A percentile compares a stretch with the other conserved stretches of the same genome.
phyloP scores from a whole-genome alignment of 2,888 invertebrate genomes.

The Orthosia incerta region DNA sequence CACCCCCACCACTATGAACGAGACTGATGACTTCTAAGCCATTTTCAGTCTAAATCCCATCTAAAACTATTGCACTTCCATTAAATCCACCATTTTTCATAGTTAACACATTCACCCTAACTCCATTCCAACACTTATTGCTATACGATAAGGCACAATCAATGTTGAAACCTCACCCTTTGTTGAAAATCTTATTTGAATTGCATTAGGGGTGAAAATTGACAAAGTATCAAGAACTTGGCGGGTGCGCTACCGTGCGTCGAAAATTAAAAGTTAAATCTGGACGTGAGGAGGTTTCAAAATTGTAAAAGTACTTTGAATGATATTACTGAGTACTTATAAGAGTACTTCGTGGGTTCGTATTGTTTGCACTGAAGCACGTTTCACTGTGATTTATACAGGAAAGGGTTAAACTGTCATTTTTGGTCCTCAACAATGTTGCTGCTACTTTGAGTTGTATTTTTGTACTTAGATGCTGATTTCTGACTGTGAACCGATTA shows the following conservation, averaged over 20 bases:
- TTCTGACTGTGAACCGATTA: too few species aligned
- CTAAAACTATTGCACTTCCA: conserved; percentile 63
- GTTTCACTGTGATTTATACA: conserved; percentile 12
- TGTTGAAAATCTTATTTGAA: conserved; percentile 64
- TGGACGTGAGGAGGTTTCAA: conserved; percentile 45
- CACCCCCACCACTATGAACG: neutral
- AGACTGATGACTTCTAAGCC: conserved; percentile 39
- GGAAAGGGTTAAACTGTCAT: conserved; percentile 5
- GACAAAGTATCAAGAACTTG: conserved; percentile 53
- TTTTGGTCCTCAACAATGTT: neutral
- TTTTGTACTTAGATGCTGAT: neutral
- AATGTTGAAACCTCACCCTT: conserved; percentile 56
- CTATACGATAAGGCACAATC: conserved; percentile 63
- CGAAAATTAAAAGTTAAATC: conserved; percentile 58
- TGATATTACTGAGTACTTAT: conserved; percentile 40
- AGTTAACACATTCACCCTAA: conserved; percentile 71
- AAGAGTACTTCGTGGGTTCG: conserved; percentile 10
- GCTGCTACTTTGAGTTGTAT: too few species aligned
- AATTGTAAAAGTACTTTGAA: conserved; percentile 49
- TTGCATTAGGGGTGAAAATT: conserved; percentile 62
- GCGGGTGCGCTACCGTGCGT: conserved; percentile 40
- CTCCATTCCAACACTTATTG: conserved; percentile 62
- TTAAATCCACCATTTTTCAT: conserved; percentile 68
- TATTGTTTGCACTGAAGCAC: conserved; percentile 29
- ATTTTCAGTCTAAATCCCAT: conserved; percentile 48